A percentile compares a stretch with the other conserved stretches of the same genome.
Evolutionary conservation across 2,888 invertebrate species (phyloP).

Genomic region (Cataglyphis rosenhaueri): DNA sequence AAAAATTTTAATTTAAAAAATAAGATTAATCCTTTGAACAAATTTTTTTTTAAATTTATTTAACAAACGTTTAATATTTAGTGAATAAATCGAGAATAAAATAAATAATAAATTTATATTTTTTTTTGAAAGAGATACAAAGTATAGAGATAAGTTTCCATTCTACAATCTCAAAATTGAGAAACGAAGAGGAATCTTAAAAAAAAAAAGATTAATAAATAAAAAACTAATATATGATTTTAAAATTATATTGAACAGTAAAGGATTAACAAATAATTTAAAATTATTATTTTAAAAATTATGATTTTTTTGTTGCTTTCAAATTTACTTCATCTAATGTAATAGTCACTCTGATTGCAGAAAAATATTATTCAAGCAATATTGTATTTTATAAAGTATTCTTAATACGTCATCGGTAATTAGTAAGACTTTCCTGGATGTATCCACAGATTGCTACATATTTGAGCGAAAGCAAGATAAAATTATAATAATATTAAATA

Average conservation of each 20-base stretch:
- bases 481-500: constrained; percentile 19
- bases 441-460: not conserved
- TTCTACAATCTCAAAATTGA: not conserved
- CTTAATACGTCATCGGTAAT: not conserved
- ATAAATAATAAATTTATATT: not conserved
- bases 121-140: not conserved
- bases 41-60: not conserved
- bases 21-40: not conserved
- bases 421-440: not conserved
- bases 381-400: not conserved
- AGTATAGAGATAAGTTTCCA: not conserved
- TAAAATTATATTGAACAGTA: not conserved
- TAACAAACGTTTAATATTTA: not conserved
- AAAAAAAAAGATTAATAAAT: not conserved
- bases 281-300: not conserved
- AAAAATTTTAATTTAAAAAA: no score
- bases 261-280: constrained; percentile 3
- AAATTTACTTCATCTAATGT: constrained; percentile 31
- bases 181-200: not conserved
- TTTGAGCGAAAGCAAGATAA: constrained; percentile 4
- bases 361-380: constrained; percentile 10
- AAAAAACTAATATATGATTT: not conserved
- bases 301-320: constrained; percentile 3
- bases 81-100: constrained; percentile 3
- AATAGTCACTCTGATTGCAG: constrained; percentile 24